Conservation (phyloP, 2,888 invertebrate species). For the Ophion ellenae region DNA sequence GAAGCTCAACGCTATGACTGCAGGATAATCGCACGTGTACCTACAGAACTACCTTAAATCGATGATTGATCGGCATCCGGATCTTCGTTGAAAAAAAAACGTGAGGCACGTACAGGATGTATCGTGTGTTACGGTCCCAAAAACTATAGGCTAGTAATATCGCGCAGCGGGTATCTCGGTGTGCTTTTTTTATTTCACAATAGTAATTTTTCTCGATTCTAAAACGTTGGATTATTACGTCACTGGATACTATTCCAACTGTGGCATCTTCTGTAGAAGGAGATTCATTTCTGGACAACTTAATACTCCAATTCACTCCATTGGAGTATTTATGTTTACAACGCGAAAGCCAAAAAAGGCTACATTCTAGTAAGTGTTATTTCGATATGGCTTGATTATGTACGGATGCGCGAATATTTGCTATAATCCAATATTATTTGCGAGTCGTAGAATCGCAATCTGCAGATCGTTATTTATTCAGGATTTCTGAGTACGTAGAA, state of each 20-base stretch:
- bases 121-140: background rate
- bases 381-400: background rate
- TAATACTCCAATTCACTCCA: background rate
- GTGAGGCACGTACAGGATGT: background rate
- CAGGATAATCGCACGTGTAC: too few relatives aligned
- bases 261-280: too few relatives aligned
- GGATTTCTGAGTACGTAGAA: conserved; percentile 21
- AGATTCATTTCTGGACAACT: too few relatives aligned
- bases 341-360: too few relatives aligned
- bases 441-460: conserved; percentile 28
- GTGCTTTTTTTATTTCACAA: too few relatives aligned
- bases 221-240: too few relatives aligned
- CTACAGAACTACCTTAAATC: background rate
- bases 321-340: too few relatives aligned
- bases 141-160: background rate
- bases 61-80: conserved; percentile 37
- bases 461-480: conserved; percentile 32
- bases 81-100: background rate
- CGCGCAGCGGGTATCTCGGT: too few relatives aligned
- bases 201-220: too few relatives aligned
- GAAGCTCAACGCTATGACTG: too few relatives aligned
- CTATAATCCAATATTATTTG: conserved; percentile 4
- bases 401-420: conserved; percentile 3
- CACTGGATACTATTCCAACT: too few relatives aligned
- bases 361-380: too few relatives aligned